These are phyloP conservation scores for Torymus texanus DNA, from an alignment of 2,888 invertebrate species.

Conservation along the genomic window DNA sequence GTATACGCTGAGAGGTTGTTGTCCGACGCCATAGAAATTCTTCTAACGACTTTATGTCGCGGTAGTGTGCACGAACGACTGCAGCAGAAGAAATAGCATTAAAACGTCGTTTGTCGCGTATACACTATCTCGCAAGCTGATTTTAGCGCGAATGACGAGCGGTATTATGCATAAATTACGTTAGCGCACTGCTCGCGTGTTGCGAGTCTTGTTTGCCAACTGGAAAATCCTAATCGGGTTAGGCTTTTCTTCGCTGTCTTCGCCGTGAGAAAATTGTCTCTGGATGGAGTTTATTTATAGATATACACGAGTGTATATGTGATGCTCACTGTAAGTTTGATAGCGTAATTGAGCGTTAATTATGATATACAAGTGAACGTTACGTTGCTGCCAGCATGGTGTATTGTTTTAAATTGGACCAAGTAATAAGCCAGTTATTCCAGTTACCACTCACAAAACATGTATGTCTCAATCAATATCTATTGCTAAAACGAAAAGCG, in stretches of 20 bases:
- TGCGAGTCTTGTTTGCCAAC: conserved; percentile 29
- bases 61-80: not conserved
- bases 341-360: too few relatives aligned
- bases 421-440: too few relatives aligned
- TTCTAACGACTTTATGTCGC: conserved; percentile 68
- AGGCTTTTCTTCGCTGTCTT: conserved; percentile 3
- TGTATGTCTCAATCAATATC: too few relatives aligned
- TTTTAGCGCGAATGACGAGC: conserved; percentile 24
- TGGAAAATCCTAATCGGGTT: conserved; percentile 14
- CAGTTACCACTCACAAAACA: too few relatives aligned
- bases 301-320: not conserved
- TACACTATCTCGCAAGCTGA: conserved; percentile 21
- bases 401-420: too few relatives aligned
- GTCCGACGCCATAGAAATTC: conserved; percentile 72
- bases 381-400: too few relatives aligned
- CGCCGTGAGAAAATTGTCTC: not conserved
- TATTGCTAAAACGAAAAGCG: too few relatives aligned
- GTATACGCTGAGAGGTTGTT: conserved; percentile 62
- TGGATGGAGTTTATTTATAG: conserved; percentile 2
- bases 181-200: conserved; percentile 12
- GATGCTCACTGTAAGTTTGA: too few relatives aligned
- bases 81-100: conserved; percentile 59
- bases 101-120: conserved; percentile 56
- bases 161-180: conserved; percentile 25
- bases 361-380: too few relatives aligned